These are phyloP conservation scores for Rhagium mordax DNA, from an alignment of 2,888 invertebrate genomes.

Conservation along the genomic window DNA sequence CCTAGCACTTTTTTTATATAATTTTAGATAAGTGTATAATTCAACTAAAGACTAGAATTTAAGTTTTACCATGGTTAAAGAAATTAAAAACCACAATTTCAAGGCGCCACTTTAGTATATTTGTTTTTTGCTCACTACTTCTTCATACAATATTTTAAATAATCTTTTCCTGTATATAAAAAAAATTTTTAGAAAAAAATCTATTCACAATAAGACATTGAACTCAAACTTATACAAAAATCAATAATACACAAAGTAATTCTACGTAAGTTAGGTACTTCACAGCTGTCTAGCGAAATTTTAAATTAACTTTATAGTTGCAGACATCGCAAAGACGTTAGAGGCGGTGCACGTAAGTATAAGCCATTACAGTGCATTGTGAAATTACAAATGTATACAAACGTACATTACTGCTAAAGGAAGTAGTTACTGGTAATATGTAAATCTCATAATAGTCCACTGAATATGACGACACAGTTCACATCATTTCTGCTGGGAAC, in stretches of 20 bases:
- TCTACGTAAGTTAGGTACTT: background rate
- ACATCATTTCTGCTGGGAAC: conserved; percentile 24
- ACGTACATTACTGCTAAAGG: conserved; percentile 9
- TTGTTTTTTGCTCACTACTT: too few relatives aligned
- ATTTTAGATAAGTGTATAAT: too few relatives aligned
- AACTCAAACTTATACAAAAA: conserved; percentile 5
- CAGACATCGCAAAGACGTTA: conserved; percentile 4
- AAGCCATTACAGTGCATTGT: conserved; percentile 2
- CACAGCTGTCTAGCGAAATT: too few relatives aligned
- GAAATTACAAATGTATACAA: conserved; percentile 5
- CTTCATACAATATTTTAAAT: too few relatives aligned
- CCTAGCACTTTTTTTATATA: too few relatives aligned
- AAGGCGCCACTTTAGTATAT: too few relatives aligned
- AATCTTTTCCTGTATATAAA: too few relatives aligned
- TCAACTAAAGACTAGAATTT: too few relatives aligned
- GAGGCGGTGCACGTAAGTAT: background rate
- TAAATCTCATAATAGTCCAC: conserved; percentile 26
- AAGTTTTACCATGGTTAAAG: too few relatives aligned
- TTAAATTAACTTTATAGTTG: conserved; percentile 1
- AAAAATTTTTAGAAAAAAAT: too few relatives aligned
- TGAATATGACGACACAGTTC: conserved; percentile 32
- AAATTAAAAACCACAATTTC: too few relatives aligned
- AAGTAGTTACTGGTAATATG: conserved; percentile 4
- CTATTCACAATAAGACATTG: too few relatives aligned
- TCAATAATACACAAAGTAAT: background rate